Percentiles rank a stretch among this genome's conserved stretches.
These are phyloP conservation scores for Phylloscopus whistleri DNA, from an alignment of 2,113 vertebrate genomes.

Conservation along the genomic window DNA sequence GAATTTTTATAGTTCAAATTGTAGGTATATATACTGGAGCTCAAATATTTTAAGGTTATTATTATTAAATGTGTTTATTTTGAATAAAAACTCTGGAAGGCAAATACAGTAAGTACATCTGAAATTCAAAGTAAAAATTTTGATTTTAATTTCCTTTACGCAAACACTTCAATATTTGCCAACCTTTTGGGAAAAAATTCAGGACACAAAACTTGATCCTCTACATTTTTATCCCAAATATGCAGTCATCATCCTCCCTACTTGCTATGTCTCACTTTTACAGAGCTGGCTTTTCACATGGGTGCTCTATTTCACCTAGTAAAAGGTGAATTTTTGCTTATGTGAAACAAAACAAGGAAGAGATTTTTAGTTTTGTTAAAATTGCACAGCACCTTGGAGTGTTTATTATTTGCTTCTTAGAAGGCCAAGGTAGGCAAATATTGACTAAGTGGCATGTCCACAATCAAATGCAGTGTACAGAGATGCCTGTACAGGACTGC, in stretches of 20 bases:
- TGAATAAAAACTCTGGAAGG: background rate
- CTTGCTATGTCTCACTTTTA: background rate
- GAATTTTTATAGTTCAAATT: background rate
- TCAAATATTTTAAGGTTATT: background rate
- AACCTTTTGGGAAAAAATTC: background rate
- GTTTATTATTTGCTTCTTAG: background rate
- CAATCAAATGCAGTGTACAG: background rate
- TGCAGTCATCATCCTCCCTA: background rate
- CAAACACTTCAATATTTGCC: background rate
- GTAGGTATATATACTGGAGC: background rate
- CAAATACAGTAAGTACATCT: background rate
- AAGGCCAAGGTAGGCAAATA: background rate
- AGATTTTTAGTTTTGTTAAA: background rate
- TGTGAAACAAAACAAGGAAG: background rate
- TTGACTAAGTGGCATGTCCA: background rate
- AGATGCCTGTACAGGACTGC: background rate
- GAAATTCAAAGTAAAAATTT: background rate
- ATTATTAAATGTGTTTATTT: background rate
- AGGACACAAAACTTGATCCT: background rate
- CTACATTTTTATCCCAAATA: background rate
- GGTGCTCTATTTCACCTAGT: background rate
- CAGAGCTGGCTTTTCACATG: background rate
- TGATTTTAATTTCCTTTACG: background rate
- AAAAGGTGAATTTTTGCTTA: background rate
- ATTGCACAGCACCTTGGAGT: background rate